Base-by-base conservation (phyloP, 2,113 vertebrate species). In the Columba livia region DNA sequence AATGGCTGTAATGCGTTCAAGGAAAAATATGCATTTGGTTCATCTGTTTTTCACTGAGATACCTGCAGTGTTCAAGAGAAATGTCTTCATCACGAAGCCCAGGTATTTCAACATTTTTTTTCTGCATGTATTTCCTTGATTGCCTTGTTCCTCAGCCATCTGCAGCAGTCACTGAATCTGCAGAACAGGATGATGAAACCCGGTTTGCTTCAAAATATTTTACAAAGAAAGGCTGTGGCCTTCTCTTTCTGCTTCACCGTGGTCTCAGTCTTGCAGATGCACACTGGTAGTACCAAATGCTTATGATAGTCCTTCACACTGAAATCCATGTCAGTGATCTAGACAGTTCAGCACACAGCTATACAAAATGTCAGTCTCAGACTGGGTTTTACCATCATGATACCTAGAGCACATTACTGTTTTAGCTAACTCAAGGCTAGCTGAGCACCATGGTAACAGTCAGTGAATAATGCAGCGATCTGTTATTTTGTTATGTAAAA, bases 401-500 rank as follows among this genome's bases (percentile, higher is more conserved):
- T 79, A 74, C 75, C 42, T 32, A 4, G 44, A 94, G 74, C 20
- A 85, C 18, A 34, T 90, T 78, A 44, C 53, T 89, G 29, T 90
- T 96, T 65, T 38, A 86, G 88, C 66, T 58, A 66, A 32, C 65
- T 90, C 32, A 81, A 95, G 48, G 53, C 72, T 86, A 83, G 72
- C 71, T 85, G 82, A 86, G 72, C 69, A 36, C 92, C 92, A 91
- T 96, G 91, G 92, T 73, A 90, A 96, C 93, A 90, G 44, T 38
- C 81, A 60, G 62, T 73, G 89, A 90, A 86, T 90, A 82, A 72
- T 79, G 57, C 69, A 86, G 65, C 69, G 84, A 47, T 91, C 79
- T 96, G 79, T 85, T 94, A 88, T 74, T 93, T 86, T 88, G 64
- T 88, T 96, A 92, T 20, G 56, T 92, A 95, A 95, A 93, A 91